Base-by-base conservation (phyloP, 2,888 invertebrate genomes). In the Linnaemya vulpina region DNA sequence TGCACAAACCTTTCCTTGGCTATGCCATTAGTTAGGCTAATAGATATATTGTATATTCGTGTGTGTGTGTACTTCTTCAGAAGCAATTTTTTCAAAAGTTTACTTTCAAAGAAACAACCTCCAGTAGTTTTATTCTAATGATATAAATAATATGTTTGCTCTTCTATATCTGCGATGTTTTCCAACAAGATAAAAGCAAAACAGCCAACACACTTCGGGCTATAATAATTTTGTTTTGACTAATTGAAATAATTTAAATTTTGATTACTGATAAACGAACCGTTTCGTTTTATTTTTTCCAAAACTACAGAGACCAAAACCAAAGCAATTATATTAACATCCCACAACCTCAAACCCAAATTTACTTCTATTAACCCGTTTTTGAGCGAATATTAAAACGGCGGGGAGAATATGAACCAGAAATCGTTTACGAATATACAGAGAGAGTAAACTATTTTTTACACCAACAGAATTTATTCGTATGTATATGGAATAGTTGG, bases 231-330 rank as follows among this genome's bases (percentile, higher is more conserved):
- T 67, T 67, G 38, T 80, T 58, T 75, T 46, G 79, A 77, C 87
- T 87, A 87, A 87, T 87, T 89, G 86, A 87, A 87, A 87, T 87
- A 87, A 89, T 87, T 88, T 87, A 86, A 87, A 88, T 88, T 87
- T 88, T 89, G 87, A 88, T 89, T 88, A 87, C 88, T 89, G 89
- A 89, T 90, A 89, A 89, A 88, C 88, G 88, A 88, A 88, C 86
- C 88, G 85, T 86, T 83, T 76, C 60, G 75, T 71, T 80, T 40
- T 9, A 9, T 40, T 40, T 40, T 40, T 40, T 80, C 67, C 58
- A 38, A 55, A 25, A 65, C 62, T 67, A 65, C 62, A 71, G 73
- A 77, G 53, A 65, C 73, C 71, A 80, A 53, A 81, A 86, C 82
- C 79, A 79, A 82, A 77, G 46, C 80, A 86, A 78, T 79, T 80